Conservation (phyloP, 92 coral and sea anemone species). For the Phenganax marumi region DNA sequence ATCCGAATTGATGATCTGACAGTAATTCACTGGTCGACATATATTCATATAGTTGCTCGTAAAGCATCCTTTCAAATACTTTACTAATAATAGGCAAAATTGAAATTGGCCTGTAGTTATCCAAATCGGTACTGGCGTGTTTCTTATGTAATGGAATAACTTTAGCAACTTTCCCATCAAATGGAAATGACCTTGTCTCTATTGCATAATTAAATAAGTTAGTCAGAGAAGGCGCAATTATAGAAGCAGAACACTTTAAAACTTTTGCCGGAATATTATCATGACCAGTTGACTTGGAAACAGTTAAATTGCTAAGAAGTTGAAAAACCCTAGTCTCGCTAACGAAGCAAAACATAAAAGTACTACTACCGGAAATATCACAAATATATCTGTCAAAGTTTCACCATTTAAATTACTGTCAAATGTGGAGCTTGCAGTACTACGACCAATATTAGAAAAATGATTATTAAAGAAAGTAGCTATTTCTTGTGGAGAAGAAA, state of each 20-base stretch:
- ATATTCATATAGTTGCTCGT: too few species aligned
- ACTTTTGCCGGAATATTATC: not conserved
- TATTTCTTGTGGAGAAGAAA: too few species aligned
- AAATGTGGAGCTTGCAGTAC: too few species aligned
- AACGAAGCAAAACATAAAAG: not conserved
- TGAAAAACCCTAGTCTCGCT: not conserved
- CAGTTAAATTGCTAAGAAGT: not conserved
- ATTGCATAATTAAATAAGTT: not conserved
- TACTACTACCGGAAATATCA: not conserved
- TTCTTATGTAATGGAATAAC: not conserved
- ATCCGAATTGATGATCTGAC: too few species aligned
- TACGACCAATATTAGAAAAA: too few species aligned
- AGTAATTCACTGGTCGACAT: too few species aligned
- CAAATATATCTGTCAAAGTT: not conserved
- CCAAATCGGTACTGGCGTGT: too few species aligned
- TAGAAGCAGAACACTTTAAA: not conserved
- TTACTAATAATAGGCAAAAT: too few species aligned
- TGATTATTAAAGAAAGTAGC: too few species aligned
- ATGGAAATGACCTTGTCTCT: not conserved
- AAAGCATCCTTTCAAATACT: too few species aligned
- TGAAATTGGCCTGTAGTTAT: too few species aligned
- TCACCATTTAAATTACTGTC: not conserved
- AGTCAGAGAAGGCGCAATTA: not conserved
- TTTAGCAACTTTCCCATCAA: not conserved
- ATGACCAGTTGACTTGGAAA: not conserved